phyloP scores from a whole-genome alignment of 2,797 vertebrate species.

The Pristis pectinata region DNA sequence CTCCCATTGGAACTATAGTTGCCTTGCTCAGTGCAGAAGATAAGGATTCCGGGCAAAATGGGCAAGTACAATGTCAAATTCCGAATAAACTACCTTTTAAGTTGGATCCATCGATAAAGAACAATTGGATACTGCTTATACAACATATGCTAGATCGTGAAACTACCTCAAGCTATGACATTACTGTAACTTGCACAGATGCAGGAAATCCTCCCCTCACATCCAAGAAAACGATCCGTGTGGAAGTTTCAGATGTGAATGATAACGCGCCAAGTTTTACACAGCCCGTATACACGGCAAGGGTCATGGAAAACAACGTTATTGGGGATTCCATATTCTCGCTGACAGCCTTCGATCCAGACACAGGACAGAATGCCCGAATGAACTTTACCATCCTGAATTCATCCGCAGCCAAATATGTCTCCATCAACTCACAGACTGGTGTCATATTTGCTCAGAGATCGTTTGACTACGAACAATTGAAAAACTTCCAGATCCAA shows the following conservation, averaged over 20 bases:
- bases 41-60: too few relatives aligned
- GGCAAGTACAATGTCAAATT: conserved; percentile 45
- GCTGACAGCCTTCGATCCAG: conserved; percentile 58
- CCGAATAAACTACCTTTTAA: conserved; percentile 72
- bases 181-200: conserved; percentile 59
- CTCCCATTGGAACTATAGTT: too few relatives aligned
- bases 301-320: too few relatives aligned
- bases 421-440: conserved; percentile 61
- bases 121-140: conserved; percentile 41
- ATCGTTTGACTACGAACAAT: conserved; percentile 34
- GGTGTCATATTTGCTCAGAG: too few relatives aligned
- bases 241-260: background rate
- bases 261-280: background rate
- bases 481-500: conserved; percentile 44
- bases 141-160: conserved; percentile 47
- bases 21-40: too few relatives aligned
- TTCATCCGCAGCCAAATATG: conserved; percentile 71
- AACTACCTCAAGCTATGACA: conserved; percentile 57
- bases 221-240: conserved; percentile 45
- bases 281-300: conserved; percentile 70
- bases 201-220: conserved; percentile 44
- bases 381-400: conserved; percentile 77
- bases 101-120: conserved; percentile 48
- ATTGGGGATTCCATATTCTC: conserved; percentile 51
- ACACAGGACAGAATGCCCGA: conserved; percentile 68